A percentile compares a stretch with the other conserved stretches of the same genome.
These are phyloP conservation scores for Napeogenes inachia DNA, from an alignment of 2,888 invertebrate genomes.

Conservation along the genomic window DNA sequence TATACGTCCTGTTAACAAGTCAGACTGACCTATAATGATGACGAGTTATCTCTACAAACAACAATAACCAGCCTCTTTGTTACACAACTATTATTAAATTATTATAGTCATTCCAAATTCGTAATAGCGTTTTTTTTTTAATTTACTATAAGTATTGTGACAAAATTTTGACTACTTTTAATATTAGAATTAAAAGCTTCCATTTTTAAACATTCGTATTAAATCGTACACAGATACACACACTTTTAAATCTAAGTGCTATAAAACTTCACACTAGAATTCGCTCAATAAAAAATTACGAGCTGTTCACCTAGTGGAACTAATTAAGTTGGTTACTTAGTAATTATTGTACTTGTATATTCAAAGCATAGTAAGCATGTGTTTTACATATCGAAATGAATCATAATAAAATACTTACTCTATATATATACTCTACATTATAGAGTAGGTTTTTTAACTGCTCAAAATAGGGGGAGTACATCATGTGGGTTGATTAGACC, in stretches of 20 bases:
- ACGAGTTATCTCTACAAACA: slow-evolving; percentile 22
- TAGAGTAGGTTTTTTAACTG: too few relatives aligned
- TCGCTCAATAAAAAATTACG: slow-evolving; percentile 9
- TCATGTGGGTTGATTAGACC: too few relatives aligned
- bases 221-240: not conserved
- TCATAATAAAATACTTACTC: not conserved
- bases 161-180: too few relatives aligned
- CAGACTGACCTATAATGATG: slow-evolving; percentile 34
- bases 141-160: too few relatives aligned
- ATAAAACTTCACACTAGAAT: slow-evolving; percentile 2
- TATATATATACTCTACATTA: not conserved
- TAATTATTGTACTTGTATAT: not conserved
- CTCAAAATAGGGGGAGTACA: too few relatives aligned
- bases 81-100: slow-evolving; percentile 1
- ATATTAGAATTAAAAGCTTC: not conserved
- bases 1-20: slow-evolving; percentile 50
- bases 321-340: slow-evolving; percentile 13
- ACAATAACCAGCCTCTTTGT: slow-evolving; percentile 25
- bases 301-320: slow-evolving; percentile 13
- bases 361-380: not conserved
- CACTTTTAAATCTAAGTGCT: not conserved
- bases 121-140: not conserved
- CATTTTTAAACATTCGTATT: not conserved
- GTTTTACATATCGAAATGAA: not conserved
- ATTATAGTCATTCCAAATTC: not conserved